Percentiles rank a stretch among this genome's conserved stretches.
These are phyloP conservation scores for Aproaerema taeniolella DNA, from an alignment of 2,888 invertebrate species.

Conservation along the genomic window DNA sequence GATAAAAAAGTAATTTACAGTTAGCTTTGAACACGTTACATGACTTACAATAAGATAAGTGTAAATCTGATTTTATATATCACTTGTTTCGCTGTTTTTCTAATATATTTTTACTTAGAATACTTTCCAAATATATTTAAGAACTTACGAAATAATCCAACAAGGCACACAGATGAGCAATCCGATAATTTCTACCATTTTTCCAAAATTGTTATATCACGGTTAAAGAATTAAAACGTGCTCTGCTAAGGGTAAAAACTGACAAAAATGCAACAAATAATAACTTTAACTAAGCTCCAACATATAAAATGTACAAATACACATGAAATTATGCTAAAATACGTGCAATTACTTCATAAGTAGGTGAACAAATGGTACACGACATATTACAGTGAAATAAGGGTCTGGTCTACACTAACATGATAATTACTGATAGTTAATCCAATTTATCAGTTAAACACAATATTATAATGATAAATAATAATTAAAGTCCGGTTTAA, in stretches of 20 bases:
- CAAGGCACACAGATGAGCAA: constrained; percentile 44
- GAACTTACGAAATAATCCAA: constrained; percentile 52
- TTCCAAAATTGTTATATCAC: constrained; percentile 4
- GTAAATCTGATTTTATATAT: no score
- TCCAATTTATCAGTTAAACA: constrained; percentile 2
- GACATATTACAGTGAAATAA: constrained; percentile 6
- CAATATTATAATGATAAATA: constrained; percentile 2
- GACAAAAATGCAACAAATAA: constrained; percentile 1
- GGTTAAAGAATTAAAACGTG: background rate
- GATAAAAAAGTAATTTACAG: no score
- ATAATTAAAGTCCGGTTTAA: constrained; percentile 7
- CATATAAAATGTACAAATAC: background rate
- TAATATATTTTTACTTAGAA: no score
- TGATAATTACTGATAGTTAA: constrained; percentile 15
- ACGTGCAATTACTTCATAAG: background rate
- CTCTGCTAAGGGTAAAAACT: background rate
- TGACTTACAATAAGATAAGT: no score
- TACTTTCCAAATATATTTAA: no score
- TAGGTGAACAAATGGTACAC: constrained; percentile 8
- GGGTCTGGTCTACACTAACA: constrained; percentile 15
- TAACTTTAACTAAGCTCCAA: background rate
- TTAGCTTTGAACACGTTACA: no score
- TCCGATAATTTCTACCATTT: constrained; percentile 40
- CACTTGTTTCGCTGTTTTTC: no score
- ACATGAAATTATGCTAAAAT: background rate